Percentiles rank a stretch among this genome's conserved stretches.
Conservation (phyloP, 1,140 invertebrate species). For the Zaprionus ornatus region DNA sequence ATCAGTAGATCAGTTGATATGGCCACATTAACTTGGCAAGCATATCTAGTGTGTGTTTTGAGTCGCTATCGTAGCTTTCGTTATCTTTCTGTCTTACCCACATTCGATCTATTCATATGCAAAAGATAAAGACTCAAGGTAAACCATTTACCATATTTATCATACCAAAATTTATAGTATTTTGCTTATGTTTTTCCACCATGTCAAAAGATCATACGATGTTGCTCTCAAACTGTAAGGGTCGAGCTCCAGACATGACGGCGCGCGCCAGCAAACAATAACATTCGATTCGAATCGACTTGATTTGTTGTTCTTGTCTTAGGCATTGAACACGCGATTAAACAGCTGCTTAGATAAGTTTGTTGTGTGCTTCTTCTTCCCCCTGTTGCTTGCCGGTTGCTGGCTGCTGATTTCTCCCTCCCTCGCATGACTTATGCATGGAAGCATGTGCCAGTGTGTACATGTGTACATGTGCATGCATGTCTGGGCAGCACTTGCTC, state of each 20-base stretch:
- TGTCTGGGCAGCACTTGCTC: neutral
- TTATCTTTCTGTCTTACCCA: neutral
- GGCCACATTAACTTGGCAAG: too few relatives aligned
- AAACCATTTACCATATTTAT: conserved; percentile 2
- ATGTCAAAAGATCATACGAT: conserved; percentile 63
- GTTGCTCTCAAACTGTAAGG: conserved; percentile 62
- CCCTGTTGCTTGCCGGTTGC: conserved; percentile 15
- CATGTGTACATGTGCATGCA: conserved; percentile 1
- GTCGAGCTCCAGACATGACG: conserved; percentile 27
- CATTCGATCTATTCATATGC: neutral
- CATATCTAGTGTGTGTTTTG: neutral
- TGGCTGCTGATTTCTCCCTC: neutral
- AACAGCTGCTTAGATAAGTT: conserved; percentile 69
- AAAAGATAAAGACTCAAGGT: neutral
- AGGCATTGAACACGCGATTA: conserved; percentile 54
- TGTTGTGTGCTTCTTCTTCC: conserved; percentile 23
- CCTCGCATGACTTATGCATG: conserved; percentile 41
- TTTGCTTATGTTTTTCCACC: neutral
- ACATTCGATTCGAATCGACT: conserved; percentile 66
- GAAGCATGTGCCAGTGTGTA: neutral
- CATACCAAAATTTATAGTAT: neutral
- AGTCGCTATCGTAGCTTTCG: neutral
- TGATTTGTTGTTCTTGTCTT: conserved; percentile 23
- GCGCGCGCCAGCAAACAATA: conserved; percentile 51
- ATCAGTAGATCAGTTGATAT: too few relatives aligned